Base-by-base conservation (phyloP, 1,140 invertebrate species). In the Metaphire vulgaris region DNA sequence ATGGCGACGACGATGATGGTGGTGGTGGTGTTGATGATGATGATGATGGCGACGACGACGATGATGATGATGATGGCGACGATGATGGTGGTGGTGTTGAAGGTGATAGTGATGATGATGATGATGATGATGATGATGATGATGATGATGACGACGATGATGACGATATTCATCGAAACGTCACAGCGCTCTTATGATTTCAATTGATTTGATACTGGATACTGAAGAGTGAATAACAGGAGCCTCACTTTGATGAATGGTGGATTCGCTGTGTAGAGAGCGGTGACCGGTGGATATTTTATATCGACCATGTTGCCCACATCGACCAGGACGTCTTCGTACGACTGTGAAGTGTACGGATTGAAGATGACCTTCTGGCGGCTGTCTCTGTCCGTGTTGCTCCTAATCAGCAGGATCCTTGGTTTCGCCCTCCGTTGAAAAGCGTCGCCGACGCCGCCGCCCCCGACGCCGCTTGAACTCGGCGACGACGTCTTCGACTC, bases 251-350 rank as follows among this genome's bases (percentile, higher is more conserved):
- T 79, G 68, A 76, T 73, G 56, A 81, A 78, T 2, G 85, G 85
- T 65, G 77, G 72, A 31, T 76, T 78, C 15, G 80, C 80, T 0
- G 83, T 84, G 64, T 79, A 86, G 0, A 86, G 76, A 0, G 80
- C 79, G 26, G 66, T 72, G 0, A 83, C 81, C 21, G 82, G 82
- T 67, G 80, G 81, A 41, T 74, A 41, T 30, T 79, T 74, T n/a
- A 81, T 76, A 29, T 79, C 75, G 12, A 82, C 68, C 77, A 85
- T 79, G 70, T 82, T 81, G 0, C 78, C 74, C n/a, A 85, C 79
- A 69, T 97, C 95, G 83, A 92, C 91, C 74, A 97, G 87, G n/a
- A 97, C 92, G 83, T 96, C 94, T 87, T 97, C 95, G 83, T 96
- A 98, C 1, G 93, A 93, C 83, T 96, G 94, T 14, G 92, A 92